phyloP scores from a whole-genome alignment of 1,140 invertebrate species.

The Stegodyphus dumicola region DNA sequence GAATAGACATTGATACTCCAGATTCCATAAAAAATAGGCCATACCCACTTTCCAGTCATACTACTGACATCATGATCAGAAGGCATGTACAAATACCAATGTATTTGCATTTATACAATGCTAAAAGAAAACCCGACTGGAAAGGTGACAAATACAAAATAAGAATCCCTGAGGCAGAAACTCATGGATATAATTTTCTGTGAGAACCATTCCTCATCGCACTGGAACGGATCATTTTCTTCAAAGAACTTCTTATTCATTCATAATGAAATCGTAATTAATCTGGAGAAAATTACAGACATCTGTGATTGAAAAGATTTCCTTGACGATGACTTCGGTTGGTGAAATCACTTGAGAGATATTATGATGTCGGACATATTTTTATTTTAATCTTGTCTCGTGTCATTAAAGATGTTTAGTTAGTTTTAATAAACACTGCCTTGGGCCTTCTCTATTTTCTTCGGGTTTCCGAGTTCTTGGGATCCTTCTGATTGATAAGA shows the following conservation, averaged over 20 bases:
- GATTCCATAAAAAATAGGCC: too few relatives aligned
- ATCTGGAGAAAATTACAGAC: slow-evolving; percentile 55
- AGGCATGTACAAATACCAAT: too few relatives aligned
- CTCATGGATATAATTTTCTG: slow-evolving; percentile 1
- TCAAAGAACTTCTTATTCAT: slow-evolving; percentile 5
- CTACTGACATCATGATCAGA: too few relatives aligned
- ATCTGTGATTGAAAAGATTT: neutral
- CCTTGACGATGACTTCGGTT: neutral
- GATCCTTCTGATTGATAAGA: slow-evolving; percentile 7
- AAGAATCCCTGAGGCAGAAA: neutral
- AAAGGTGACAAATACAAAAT: slow-evolving; percentile 6
- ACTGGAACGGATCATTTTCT: slow-evolving; percentile 45
- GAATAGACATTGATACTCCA: too few relatives aligned
- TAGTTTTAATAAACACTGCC: slow-evolving; percentile 31
- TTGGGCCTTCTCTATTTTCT: too few relatives aligned
- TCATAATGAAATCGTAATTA: slow-evolving; percentile 60
- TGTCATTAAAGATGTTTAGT: slow-evolving; percentile 36
- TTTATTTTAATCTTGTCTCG: slow-evolving; percentile 24
- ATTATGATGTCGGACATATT: slow-evolving; percentile 16
- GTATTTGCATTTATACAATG: too few relatives aligned
- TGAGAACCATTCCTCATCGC: slow-evolving; percentile 51
- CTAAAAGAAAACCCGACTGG: neutral
- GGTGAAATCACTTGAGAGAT: neutral
- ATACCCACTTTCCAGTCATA: too few relatives aligned
- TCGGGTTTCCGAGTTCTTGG: neutral